Conservation (phyloP, 2,797 vertebrate genomes). For the Eospalax fontanierii region DNA sequence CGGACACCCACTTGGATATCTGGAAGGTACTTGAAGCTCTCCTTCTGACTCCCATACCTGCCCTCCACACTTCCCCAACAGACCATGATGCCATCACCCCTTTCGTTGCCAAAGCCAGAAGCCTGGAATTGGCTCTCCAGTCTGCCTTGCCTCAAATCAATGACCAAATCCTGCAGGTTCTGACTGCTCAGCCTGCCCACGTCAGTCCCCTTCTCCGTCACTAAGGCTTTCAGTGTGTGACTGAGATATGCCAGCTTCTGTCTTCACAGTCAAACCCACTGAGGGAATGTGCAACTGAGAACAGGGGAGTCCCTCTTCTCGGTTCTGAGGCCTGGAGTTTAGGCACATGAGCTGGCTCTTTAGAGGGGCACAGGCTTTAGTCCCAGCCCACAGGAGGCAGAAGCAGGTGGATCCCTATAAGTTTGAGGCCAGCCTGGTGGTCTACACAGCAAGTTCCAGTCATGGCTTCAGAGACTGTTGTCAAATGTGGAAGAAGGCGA, state of each 20-base stretch:
- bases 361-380: background rate
- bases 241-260: background rate
- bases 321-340: background rate
- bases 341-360: background rate
- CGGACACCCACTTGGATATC: background rate
- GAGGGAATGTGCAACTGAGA: background rate
- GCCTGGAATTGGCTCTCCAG: background rate
- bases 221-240: background rate
- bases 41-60: too few species aligned
- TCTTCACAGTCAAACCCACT: background rate
- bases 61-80: background rate
- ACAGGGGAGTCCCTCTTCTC: background rate
- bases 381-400: too few species aligned
- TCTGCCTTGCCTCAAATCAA: background rate
- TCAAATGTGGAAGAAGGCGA: background rate
- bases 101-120: background rate
- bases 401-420: too few species aligned
- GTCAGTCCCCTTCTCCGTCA: background rate
- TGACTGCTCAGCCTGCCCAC: background rate
- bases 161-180: background rate
- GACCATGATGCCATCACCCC: background rate
- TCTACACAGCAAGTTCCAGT: too few species aligned
- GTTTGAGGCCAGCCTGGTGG: too few species aligned
- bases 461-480: too few species aligned
- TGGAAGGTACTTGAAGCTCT: background rate